Percentiles rank a stretch among this genome's conserved stretches.
These are phyloP conservation scores for Microcebus ravelobensis DNA, from an alignment of 2,113 vertebrate species.

Conservation along the genomic window DNA sequence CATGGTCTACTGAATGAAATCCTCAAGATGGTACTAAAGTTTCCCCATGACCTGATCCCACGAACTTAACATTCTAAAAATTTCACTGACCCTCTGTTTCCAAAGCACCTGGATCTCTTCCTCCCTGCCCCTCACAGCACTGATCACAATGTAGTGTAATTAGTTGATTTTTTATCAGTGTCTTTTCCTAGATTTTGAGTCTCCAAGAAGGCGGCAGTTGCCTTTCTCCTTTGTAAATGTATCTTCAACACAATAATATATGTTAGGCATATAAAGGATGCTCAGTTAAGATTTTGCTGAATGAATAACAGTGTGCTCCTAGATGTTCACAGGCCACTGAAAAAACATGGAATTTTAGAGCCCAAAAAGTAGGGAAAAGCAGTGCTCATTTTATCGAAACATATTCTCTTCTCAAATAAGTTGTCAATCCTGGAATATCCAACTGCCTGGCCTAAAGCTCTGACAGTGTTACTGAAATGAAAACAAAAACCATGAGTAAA, in stretches of 20 bases:
- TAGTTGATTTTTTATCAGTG: not conserved
- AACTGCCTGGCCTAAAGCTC: not conserved
- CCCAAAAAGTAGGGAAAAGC: not conserved
- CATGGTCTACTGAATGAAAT: not conserved
- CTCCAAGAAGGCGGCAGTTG: not conserved
- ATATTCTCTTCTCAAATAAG: slow-evolving; percentile 26
- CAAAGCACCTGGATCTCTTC: not conserved
- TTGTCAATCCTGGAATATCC: not conserved
- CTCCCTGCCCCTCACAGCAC: not conserved
- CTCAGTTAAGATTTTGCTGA: not conserved
- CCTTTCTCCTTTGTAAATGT: not conserved
- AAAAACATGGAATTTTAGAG: slow-evolving; percentile 22
- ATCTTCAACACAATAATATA: not conserved
- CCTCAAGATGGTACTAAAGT: not conserved
- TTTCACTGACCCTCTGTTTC: not conserved
- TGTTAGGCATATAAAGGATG: not conserved
- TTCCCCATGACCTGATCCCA: not conserved
- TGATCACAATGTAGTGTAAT: not conserved
- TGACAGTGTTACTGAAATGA: not conserved
- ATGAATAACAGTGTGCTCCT: not conserved
- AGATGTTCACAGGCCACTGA: not conserved
- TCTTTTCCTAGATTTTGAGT: not conserved
- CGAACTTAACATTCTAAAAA: not conserved
- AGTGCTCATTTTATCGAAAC: not conserved
- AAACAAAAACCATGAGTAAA: not conserved